phyloP scores from a whole-genome alignment of 2,797 vertebrate species.

The Myiotriccus ornatus region DNA sequence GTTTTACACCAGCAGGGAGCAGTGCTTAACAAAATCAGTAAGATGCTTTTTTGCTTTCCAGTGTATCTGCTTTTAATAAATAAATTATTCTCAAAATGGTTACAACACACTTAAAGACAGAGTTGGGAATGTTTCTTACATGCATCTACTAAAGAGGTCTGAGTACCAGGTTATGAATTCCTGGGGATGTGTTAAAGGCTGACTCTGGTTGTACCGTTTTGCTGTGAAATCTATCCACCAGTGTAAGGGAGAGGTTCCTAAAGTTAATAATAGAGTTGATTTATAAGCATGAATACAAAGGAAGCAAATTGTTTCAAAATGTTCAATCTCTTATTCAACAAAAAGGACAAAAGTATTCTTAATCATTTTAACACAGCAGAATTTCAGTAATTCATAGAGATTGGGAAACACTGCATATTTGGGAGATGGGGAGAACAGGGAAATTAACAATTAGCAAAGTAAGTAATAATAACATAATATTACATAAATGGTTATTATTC shows the following conservation, averaged over 20 bases:
- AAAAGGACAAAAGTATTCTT: not conserved
- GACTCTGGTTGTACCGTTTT: not conserved
- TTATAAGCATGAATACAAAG: not conserved
- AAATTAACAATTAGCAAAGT: not conserved
- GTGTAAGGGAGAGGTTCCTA: not conserved
- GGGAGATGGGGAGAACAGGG: not conserved
- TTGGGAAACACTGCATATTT: not conserved
- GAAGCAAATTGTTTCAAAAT: not conserved
- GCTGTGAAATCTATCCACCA: not conserved
- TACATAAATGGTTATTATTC: not conserved
- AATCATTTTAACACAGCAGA: not conserved
- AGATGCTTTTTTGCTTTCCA: not conserved
- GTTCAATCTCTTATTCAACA: not conserved
- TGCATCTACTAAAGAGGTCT: not conserved
- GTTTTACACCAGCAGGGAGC: slow-evolving; percentile 38
- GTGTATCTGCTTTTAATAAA: not conserved
- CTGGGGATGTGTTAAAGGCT: not conserved
- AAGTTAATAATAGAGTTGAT: not conserved
- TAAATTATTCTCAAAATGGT: not conserved
- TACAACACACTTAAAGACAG: accelerated
- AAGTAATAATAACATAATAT: not conserved
- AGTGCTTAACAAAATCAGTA: not conserved
- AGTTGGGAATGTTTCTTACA: not conserved
- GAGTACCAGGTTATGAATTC: not conserved
- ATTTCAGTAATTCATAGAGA: not conserved